phyloP scores from a whole-genome alignment of 30 jellyfish, hydroid and myxozoan species.

The Phacellophora camtschatica region DNA sequence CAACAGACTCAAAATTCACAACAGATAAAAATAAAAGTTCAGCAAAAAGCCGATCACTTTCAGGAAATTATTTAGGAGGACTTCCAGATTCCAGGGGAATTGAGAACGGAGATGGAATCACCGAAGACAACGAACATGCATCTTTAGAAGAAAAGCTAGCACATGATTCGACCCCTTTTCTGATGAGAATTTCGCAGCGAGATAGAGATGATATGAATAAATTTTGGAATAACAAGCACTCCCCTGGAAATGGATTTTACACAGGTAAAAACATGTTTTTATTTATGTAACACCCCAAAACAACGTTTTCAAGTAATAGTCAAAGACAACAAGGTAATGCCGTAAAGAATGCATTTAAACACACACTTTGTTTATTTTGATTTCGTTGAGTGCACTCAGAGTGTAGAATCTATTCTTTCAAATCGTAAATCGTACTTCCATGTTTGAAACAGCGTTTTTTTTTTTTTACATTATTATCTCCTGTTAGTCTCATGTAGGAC shows the following conservation, averaged over 20 bases:
- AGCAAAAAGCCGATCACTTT: slow-evolving; percentile 40
- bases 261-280: slow-evolving; percentile 53
- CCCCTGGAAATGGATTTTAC: slow-evolving; percentile 92
- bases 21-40: background rate
- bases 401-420: too few relatives aligned
- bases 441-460: too few relatives aligned
- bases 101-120: slow-evolving; percentile 57
- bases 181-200: slow-evolving; percentile 86
- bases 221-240: slow-evolving; percentile 77
- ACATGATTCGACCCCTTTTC: slow-evolving; percentile 72
- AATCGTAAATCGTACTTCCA: too few relatives aligned
- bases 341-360: too few relatives aligned
- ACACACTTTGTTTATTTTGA: too few relatives aligned
- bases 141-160: slow-evolving; percentile 47
- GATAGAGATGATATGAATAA: slow-evolving; percentile 80
- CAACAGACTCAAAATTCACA: background rate
- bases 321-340: too few relatives aligned
- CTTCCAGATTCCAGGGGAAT: slow-evolving; percentile 55
- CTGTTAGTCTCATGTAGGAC: too few relatives aligned
- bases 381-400: too few relatives aligned
- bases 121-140: slow-evolving; percentile 61
- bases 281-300: too few relatives aligned
- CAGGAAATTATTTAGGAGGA: slow-evolving; percentile 43
- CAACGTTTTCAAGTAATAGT: too few relatives aligned
- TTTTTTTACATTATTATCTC: too few relatives aligned